Base-by-base conservation (phyloP, 2,888 invertebrate species). In the Trimorus sp. region DNA sequence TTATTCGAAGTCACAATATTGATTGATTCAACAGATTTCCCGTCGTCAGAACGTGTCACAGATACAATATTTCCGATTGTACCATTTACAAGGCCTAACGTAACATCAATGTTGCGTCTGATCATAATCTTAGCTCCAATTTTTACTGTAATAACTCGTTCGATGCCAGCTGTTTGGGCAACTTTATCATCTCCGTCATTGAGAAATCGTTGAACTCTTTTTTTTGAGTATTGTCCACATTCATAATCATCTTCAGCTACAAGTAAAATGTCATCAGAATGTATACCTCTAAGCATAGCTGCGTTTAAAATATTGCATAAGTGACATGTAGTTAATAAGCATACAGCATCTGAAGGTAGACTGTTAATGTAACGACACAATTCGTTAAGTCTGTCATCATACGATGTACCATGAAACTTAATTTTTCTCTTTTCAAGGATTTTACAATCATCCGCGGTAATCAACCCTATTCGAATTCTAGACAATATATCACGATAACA, bases 401-500 rank as follows among this genome's bases (percentile, higher is more conserved):
- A 38, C 36, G 42, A 38, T 8, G n/a, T 11, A 11, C 14, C 14
- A 11, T 36, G n/a, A 14, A 69, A 69, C 0, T 37, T 16, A 11
- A 79, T 58, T 59, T 56, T 8, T 60, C 73, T 68, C n/a, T 12
- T 53, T 70, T 71, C 7, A 3, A 80, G 45, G 49, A 62, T 62
- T 36, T 48, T 48, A 36, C 73, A 66, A 48, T 80, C 84, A 1
- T 12, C n/a, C 9, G 51, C 9, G 1, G 59, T 59, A 7, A 75
- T n/a, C 48, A 62, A 53, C 36, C 83, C 79, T 40, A 83, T 40
- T 37, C 82, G 62, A 62, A 84, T 77, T 68, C 65, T 73, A 2
- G 85, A 85, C 7, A 88, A 75, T 77, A 86, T 80, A n/a, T 86
- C 75, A 9, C 84, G 59, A 82, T 87, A 88, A 54, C 73, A 49